Conservation (phyloP, 2,797 vertebrate species). For the Anguilla obscura region DNA sequence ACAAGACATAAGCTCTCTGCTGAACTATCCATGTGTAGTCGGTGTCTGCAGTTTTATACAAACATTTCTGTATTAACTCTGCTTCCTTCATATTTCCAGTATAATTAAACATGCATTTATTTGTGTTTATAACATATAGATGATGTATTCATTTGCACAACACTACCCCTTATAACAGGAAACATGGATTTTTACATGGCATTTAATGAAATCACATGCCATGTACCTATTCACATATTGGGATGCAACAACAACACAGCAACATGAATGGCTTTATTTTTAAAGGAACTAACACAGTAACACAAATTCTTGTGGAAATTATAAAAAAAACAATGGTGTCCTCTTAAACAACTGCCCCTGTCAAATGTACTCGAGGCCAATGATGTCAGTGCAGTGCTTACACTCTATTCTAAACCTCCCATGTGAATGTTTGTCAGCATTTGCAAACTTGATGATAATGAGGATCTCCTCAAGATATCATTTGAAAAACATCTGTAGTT, state of each 20-base stretch:
- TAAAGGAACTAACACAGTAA: slow-evolving; percentile 3
- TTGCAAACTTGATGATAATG: not conserved
- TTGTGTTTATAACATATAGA: not conserved
- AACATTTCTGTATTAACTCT: not conserved
- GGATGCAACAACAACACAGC: not conserved
- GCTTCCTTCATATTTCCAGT: not conserved
- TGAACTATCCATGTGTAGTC: slow-evolving; percentile 27
- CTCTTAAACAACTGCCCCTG: not conserved
- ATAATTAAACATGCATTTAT: not conserved
- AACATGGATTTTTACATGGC: not conserved
- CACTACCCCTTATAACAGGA: not conserved
- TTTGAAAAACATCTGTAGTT: slow-evolving; percentile 62
- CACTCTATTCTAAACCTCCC: slow-evolving; percentile 27
- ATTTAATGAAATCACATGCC: not conserved
- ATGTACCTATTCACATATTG: not conserved
- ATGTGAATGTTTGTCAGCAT: not conserved
- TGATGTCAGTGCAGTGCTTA: slow-evolving; percentile 43
- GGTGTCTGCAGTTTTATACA: not conserved
- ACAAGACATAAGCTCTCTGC: slow-evolving; percentile 46
- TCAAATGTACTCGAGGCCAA: slow-evolving; percentile 37
- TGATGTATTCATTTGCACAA: not conserved
- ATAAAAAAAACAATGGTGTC: not conserved
- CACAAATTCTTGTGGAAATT: not conserved
- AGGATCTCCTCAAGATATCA: slow-evolving; percentile 15
- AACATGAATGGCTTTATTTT: slow-evolving; percentile 25